Conservation (phyloP, 2,113 vertebrate species). For the Reinhardtius hippoglossoides region DNA sequence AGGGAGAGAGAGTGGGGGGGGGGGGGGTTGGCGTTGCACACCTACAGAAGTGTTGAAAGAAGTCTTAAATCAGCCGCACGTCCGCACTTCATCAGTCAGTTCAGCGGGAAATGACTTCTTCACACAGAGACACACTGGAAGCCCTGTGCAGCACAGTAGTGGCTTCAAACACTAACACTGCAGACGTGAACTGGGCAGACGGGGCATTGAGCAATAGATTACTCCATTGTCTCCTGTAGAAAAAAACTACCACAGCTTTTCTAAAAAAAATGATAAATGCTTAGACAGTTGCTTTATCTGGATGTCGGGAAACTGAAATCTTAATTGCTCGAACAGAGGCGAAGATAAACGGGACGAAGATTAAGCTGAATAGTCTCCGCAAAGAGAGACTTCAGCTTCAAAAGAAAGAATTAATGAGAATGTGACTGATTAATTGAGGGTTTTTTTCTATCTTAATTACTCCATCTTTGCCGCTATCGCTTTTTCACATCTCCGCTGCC, state of each 20-base stretch:
- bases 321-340: slow-evolving; percentile 57
- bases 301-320: slow-evolving; percentile 49
- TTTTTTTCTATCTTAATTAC: slow-evolving; percentile 32
- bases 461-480: slow-evolving; percentile 35
- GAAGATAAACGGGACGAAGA: slow-evolving; percentile 45
- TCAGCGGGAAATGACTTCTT: slow-evolving; percentile 57
- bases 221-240: slow-evolving; percentile 47
- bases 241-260: slow-evolving; percentile 52
- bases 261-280: slow-evolving; percentile 43
- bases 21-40: slow-evolving; percentile 32
- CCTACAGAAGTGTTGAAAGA: slow-evolving; percentile 56
- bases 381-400: slow-evolving; percentile 18
- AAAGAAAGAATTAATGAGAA: slow-evolving; percentile 57
- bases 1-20: background rate
- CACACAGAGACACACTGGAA: slow-evolving; percentile 28
- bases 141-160: slow-evolving; percentile 31
- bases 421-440: slow-evolving; percentile 52
- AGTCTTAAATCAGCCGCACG: slow-evolving; percentile 63
- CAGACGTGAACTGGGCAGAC: slow-evolving; percentile 33
- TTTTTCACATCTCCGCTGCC: slow-evolving; percentile 4
- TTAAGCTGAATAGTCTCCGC: slow-evolving; percentile 32
- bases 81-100: slow-evolving; percentile 70
- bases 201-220: slow-evolving; percentile 7
- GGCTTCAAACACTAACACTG: slow-evolving; percentile 50
- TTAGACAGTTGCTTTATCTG: slow-evolving; percentile 50